Base-by-base conservation (phyloP, 2,888 invertebrate species). In the Axea sp. region DNA sequence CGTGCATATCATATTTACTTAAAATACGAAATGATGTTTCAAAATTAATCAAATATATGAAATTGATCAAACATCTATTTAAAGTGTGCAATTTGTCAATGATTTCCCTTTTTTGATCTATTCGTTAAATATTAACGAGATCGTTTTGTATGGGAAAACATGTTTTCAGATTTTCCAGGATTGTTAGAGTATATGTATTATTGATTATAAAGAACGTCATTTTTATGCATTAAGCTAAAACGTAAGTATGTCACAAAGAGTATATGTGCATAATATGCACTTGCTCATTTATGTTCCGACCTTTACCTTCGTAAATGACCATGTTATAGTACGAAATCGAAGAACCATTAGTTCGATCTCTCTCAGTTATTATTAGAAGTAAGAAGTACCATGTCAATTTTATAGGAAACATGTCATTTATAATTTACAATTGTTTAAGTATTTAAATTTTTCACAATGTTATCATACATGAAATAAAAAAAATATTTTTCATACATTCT, bases 201-300 rank as follows among this genome's bases (percentile, higher is more conserved):
- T 78, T 60, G 78, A 79, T 78, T 53, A 26, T 35, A 53, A 39
- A 24, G 22, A 33, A 65, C 68, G 60, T 72, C 67, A 75, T 30
- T 65, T 73, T 65, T 47, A 72, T 59, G 57, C 45, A 31, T 35
- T 51, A 53, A 65, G 22, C 41, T 43, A 19, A 57, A 59, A 51
- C 49, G 26, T 22, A 72, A 65, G 64, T 72, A 65, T 72, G 72
- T 71, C 71, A 49, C 57, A 45, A 45, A 14, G 47, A 41, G 49
- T 43, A 39, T 71, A 71, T 33, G 41, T 64, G 53, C 39, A 57
- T 71, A 64, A 47, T 47, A 57, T 57, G 49, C 47, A 73, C 72
- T 64, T 64, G 64, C 35, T 72, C 64, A 72, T 62, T 72, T 55
- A 57, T 72, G 57, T 15, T 19, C 59, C 65, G 72, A 64, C 72